These are phyloP conservation scores for Epinotia bilunana DNA, from an alignment of 2,888 invertebrate species.

Conservation along the genomic window DNA sequence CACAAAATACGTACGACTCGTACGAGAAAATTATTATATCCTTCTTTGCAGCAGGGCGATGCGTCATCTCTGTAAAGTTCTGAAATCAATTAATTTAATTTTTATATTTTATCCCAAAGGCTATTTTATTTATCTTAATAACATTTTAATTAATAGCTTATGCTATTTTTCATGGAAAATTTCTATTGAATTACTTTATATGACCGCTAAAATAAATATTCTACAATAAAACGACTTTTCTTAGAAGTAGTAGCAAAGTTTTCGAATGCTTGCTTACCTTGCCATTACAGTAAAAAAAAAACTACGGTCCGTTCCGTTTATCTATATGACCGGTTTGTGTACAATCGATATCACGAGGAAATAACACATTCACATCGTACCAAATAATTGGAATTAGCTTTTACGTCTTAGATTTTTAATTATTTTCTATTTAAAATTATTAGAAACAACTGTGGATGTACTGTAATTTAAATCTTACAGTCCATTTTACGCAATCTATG, in stretches of 20 bases:
- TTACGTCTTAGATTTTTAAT: too few species aligned
- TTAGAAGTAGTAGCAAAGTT: neutral
- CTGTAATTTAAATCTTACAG: neutral
- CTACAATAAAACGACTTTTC: neutral
- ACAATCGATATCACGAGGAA: neutral
- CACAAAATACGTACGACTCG: constrained; percentile 61
- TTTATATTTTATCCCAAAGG: neutral
- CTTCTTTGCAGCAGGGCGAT: constrained; percentile 58
- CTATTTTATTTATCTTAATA: neutral
- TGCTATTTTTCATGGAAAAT: rapidly evolving
- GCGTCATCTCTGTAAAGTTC: constrained; percentile 63
- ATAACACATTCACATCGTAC: too few species aligned
- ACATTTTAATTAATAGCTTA: neutral
- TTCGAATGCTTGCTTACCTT: neutral
- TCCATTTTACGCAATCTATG: constrained; percentile 1
- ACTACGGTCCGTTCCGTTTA: neutral
- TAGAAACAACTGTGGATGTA: neutral
- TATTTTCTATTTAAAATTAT: neutral
- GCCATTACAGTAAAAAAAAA: neutral
- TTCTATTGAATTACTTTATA: neutral
- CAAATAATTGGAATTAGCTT: too few species aligned
- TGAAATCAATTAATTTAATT: constrained; percentile 3
- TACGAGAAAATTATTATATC: constrained; percentile 38
- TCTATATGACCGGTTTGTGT: neutral
- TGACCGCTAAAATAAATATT: neutral